These are phyloP conservation scores for Falco rusticolus DNA, from an alignment of 2,797 vertebrate species.

Conservation along the genomic window DNA sequence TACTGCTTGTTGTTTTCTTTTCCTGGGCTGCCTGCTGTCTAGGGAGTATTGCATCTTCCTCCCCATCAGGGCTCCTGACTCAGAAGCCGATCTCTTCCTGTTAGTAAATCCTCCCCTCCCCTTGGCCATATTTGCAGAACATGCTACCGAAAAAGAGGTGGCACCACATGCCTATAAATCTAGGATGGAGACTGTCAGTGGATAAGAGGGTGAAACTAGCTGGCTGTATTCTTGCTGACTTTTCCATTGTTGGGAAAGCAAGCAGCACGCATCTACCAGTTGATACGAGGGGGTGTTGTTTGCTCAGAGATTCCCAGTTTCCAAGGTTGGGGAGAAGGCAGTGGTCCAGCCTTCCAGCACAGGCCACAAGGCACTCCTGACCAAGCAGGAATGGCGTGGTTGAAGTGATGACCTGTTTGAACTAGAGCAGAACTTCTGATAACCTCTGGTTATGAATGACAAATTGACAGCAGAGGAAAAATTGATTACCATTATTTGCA, in stretches of 20 bases:
- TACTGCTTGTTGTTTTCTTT: conserved; percentile 69
- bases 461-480: neutral
- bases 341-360: neutral
- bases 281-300: neutral
- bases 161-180: conserved; percentile 24
- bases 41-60: conserved; percentile 52
- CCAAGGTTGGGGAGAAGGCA: neutral
- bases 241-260: neutral
- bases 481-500: neutral
- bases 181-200: neutral
- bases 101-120: conserved; percentile 25
- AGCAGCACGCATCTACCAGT: neutral
- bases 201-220: neutral
- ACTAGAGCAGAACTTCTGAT: neutral
- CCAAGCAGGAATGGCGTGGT: neutral
- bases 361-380: neutral
- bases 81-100: conserved; percentile 39
- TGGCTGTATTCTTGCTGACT: neutral
- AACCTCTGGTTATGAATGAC: neutral
- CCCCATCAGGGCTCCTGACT: conserved; percentile 39
- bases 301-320: neutral
- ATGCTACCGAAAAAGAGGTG: neutral
- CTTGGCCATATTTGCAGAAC: conserved; percentile 41
- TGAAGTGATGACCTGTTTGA: neutral
- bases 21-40: conserved; percentile 50